A percentile compares a stretch with the other conserved stretches of the same genome.
Conservation (phyloP, 2,797 vertebrate species). For the Myotis pilosus region DNA sequence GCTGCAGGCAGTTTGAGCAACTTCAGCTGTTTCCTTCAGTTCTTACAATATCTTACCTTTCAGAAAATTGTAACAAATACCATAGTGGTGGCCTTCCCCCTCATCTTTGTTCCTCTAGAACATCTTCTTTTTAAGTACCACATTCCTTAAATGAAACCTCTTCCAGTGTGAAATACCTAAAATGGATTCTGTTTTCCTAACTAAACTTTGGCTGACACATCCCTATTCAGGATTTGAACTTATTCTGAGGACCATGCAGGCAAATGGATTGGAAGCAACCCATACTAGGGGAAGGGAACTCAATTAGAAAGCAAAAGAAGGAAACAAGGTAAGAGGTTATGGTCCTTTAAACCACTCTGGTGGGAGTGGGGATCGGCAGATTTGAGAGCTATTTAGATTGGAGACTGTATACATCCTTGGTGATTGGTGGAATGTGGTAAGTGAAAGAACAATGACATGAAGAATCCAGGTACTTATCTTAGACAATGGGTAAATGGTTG, state of each 20-base stretch:
- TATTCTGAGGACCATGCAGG: not conserved
- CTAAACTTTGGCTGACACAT: not conserved
- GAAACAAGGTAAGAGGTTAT: not conserved
- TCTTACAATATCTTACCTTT: not conserved
- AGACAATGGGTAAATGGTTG: not conserved
- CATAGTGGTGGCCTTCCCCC: not conserved
- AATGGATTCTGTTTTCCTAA: slow-evolving; percentile 9
- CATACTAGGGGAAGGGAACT: not conserved
- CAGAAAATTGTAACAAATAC: not conserved
- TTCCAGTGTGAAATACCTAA: not conserved
- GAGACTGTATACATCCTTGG: not conserved
- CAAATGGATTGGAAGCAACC: slow-evolving; percentile 35
- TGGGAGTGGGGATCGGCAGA: not conserved
- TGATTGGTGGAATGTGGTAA: not conserved
- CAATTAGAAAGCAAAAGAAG: slow-evolving; percentile 22
- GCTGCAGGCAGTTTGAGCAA: not conserved
- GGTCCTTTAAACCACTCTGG: not conserved
- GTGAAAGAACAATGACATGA: slow-evolving; percentile 30
- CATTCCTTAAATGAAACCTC: slow-evolving; percentile 30
- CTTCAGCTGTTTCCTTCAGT: not conserved
- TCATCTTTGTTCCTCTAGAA: not conserved
- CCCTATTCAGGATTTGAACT: not conserved
- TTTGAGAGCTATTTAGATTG: not conserved
- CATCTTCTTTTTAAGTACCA: not conserved
- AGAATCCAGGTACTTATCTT: not conserved